A percentile compares a stretch with the other conserved stretches of the same genome.
These are phyloP conservation scores for Dryomyza anilis DNA, from an alignment of 2,888 invertebrate species.

Conservation along the genomic window DNA sequence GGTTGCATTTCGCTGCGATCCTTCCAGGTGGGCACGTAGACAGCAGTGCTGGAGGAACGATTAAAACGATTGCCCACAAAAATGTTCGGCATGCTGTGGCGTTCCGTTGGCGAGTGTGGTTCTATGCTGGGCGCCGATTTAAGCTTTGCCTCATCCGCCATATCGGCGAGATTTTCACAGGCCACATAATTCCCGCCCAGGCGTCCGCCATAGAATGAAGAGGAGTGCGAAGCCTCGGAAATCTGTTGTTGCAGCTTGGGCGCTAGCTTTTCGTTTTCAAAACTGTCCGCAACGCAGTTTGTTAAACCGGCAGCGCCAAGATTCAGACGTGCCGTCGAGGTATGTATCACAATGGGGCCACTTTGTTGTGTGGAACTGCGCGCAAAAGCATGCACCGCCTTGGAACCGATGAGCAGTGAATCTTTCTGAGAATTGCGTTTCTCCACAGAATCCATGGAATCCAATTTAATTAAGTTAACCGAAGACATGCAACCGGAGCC, in stretches of 20 bases:
- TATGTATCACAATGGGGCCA: slow-evolving; percentile 57
- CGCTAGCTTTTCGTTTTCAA: not conserved
- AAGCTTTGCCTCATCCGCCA: slow-evolving; percentile 68
- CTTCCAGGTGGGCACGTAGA: slow-evolving; percentile 65
- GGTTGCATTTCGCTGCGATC: slow-evolving; percentile 52
- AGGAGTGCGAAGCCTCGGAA: slow-evolving; percentile 68
- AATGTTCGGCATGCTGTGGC: slow-evolving; percentile 72
- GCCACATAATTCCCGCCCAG: slow-evolving; percentile 66
- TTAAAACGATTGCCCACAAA: slow-evolving; percentile 68
- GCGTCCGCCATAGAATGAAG: slow-evolving; percentile 64
- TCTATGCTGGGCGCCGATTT: slow-evolving; percentile 43
- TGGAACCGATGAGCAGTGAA: slow-evolving; percentile 57
- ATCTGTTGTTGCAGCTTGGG: slow-evolving; percentile 60
- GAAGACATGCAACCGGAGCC: slow-evolving; percentile 55
- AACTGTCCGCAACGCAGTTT: slow-evolving; percentile 40
- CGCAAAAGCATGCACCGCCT: slow-evolving; percentile 52
- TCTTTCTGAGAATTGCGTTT: slow-evolving; percentile 47
- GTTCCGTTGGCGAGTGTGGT: slow-evolving; percentile 53
- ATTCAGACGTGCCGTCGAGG: slow-evolving; percentile 63
- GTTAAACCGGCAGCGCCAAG: slow-evolving; percentile 45
- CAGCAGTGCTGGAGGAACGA: slow-evolving; percentile 64
- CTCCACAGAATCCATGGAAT: slow-evolving; percentile 32
- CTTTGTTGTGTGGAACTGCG: slow-evolving; percentile 52
- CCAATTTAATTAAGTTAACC: slow-evolving; percentile 53
- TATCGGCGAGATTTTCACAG: slow-evolving; percentile 72